Percentiles rank a stretch among this genome's conserved stretches.
Conservation (phyloP, 2,797 vertebrate species). For the Pseudochromis fuscus region DNA sequence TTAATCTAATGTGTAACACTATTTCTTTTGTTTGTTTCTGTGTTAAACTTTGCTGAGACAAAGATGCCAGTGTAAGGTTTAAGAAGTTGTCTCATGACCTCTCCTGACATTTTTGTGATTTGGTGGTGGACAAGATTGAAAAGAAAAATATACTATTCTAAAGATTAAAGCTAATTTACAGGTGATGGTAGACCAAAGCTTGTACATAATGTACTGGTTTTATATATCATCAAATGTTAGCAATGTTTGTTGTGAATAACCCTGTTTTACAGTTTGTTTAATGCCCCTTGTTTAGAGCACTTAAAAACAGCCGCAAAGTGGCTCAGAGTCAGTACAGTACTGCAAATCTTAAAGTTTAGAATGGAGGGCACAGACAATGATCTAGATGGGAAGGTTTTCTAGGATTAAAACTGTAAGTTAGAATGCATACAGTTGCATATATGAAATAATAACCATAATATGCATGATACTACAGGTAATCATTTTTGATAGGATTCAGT, state of each 20-base stretch:
- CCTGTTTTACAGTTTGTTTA: neutral
- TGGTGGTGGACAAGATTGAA: neutral
- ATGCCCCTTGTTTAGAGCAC: too few relatives aligned
- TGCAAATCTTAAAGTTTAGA: too few relatives aligned
- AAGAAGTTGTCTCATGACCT: too few relatives aligned
- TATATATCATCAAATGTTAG: neutral
- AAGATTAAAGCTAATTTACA: neutral
- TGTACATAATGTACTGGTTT: neutral
- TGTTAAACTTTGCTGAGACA: neutral
- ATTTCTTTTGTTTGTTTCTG: neutral
- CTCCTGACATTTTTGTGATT: neutral
- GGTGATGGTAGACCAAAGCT: neutral
- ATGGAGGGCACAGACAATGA: too few relatives aligned
- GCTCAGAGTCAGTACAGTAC: too few relatives aligned
- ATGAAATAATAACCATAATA: neutral
- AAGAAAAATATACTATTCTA: neutral
- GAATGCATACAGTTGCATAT: neutral
- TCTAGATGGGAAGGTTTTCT: neutral
- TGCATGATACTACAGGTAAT: neutral
- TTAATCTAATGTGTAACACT: neutral
- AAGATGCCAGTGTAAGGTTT: too few relatives aligned
- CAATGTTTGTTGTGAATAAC: neutral
- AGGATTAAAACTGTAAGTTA: neutral
- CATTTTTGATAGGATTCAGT: neutral
- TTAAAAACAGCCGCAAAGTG: too few relatives aligned